These are phyloP conservation scores for Arctia plantaginis DNA, from an alignment of 2,888 invertebrate genomes.

Conservation along the genomic window DNA sequence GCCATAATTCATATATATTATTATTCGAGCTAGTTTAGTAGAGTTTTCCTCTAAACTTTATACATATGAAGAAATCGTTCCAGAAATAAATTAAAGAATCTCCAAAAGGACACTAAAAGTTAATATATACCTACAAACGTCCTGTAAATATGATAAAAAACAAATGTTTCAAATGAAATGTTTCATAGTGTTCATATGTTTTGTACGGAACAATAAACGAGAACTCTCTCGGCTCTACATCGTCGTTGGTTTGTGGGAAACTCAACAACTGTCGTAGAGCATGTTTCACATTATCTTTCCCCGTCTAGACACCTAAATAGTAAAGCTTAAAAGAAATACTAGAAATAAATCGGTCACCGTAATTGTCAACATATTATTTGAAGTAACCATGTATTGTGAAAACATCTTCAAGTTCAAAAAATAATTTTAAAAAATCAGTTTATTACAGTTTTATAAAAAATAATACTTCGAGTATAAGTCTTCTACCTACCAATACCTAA, in stretches of 20 bases:
- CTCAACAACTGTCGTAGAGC: conserved; percentile 62
- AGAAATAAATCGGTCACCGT: conserved; percentile 5
- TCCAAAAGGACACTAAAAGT: not conserved
- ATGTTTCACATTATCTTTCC: conserved; percentile 57
- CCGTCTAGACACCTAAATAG: conserved; percentile 65
- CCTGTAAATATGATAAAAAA: not conserved
- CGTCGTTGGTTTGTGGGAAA: conserved; percentile 62
- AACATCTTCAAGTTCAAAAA: not conserved
- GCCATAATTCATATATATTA: not conserved
- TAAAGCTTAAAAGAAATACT: conserved; percentile 32
- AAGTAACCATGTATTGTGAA: not conserved
- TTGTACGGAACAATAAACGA: conserved; percentile 39
- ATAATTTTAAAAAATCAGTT: not conserved
- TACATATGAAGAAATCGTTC: not conserved
- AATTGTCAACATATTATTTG: not conserved
- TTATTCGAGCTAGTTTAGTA: not conserved
- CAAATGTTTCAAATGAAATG: conserved; percentile 25
- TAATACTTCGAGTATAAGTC: too few relatives aligned
- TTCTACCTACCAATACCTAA: not conserved
- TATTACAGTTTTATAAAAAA: not conserved
- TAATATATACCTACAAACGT: not conserved
- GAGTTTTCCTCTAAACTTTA: not conserved
- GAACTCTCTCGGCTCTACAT: conserved; percentile 30
- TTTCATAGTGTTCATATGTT: conserved; percentile 46
- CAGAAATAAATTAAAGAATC: not conserved